These are phyloP conservation scores for Poecilia latipinna DNA, from an alignment of 2,113 vertebrate genomes.

Conservation along the genomic window DNA sequence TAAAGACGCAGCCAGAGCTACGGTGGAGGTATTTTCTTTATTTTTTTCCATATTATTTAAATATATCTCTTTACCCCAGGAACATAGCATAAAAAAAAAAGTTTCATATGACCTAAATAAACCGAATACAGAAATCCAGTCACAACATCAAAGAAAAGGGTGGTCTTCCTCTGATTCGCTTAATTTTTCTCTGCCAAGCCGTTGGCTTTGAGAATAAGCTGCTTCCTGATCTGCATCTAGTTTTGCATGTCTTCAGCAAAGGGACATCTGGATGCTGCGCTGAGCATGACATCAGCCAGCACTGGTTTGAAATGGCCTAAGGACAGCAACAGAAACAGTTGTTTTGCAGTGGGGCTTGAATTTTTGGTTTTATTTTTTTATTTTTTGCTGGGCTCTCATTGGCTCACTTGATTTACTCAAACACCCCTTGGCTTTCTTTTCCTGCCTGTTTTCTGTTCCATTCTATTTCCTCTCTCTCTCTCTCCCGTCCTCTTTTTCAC, in stretches of 20 bases:
- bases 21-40: not conserved
- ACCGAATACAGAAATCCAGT: slow-evolving; percentile 9
- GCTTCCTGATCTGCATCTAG: slow-evolving; percentile 57
- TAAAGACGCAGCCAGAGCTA: not conserved
- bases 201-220: slow-evolving; percentile 46
- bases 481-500: not conserved
- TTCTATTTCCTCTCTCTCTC: not conserved
- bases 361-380: slow-evolving; percentile 27
- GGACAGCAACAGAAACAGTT: slow-evolving; percentile 36
- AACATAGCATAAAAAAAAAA: not conserved
- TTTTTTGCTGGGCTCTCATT: slow-evolving; percentile 40
- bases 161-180: slow-evolving; percentile 24
- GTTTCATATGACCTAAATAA: slow-evolving; percentile 37
- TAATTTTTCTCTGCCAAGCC: slow-evolving; percentile 34
- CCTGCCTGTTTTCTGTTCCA: not conserved
- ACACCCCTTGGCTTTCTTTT: slow-evolving; percentile 36
- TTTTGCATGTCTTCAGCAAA: slow-evolving; percentile 28
- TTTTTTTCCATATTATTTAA: not conserved
- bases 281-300: slow-evolving; percentile 52
- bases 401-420: slow-evolving; percentile 44
- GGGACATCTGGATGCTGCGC: slow-evolving; percentile 68
- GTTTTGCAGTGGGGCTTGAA: slow-evolving; percentile 14
- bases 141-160: not conserved
- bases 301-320: slow-evolving; percentile 41
- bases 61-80: not conserved